Percentiles rank a stretch among this genome's conserved stretches.
These are phyloP conservation scores for Scaptomyza graminum DNA, from an alignment of 1,140 invertebrate species.

Conservation along the genomic window DNA sequence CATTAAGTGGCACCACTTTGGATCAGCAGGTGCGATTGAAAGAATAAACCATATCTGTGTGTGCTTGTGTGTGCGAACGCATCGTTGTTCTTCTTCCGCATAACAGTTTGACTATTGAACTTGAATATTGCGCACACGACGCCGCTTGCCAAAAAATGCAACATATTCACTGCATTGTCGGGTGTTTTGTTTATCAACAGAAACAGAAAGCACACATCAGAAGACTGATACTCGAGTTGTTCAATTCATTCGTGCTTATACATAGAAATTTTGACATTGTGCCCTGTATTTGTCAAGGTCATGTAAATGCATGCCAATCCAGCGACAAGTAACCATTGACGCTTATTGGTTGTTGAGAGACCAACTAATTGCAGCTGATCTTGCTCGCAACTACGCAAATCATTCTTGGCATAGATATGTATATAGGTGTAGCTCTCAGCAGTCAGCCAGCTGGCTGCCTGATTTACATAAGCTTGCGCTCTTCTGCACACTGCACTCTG, in stretches of 20 bases:
- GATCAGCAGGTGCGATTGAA: constrained; percentile 63
- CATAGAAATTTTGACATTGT: constrained; percentile 35
- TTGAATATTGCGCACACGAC: constrained; percentile 67
- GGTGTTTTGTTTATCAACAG: constrained; percentile 37
- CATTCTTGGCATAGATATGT: constrained; percentile 33
- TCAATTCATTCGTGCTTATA: background rate
- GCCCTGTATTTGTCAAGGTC: constrained; percentile 35
- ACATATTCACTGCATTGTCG: constrained; percentile 33
- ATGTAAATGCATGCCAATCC: constrained; percentile 23
- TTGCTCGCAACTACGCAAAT: constrained; percentile 35
- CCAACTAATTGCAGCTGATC: constrained; percentile 29
- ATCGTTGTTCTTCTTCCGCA: constrained; percentile 43
- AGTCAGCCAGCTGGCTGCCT: constrained; percentile 16
- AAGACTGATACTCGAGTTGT: background rate
- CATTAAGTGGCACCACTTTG: constrained; percentile 47
- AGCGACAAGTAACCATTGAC: constrained; percentile 27
- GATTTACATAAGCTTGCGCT: constrained; percentile 49
- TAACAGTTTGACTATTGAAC: constrained; percentile 48
- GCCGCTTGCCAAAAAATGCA: constrained; percentile 47
- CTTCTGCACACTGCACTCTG: constrained; percentile 13
- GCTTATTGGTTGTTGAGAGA: background rate
- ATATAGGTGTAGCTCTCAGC: constrained; percentile 26
- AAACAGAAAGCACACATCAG: background rate
- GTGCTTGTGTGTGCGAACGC: constrained; percentile 12
- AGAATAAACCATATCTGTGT: background rate